These are phyloP conservation scores for Lepidocolaptes lacrymiger DNA, from an alignment of 2,797 vertebrate genomes.

Conservation along the genomic window DNA sequence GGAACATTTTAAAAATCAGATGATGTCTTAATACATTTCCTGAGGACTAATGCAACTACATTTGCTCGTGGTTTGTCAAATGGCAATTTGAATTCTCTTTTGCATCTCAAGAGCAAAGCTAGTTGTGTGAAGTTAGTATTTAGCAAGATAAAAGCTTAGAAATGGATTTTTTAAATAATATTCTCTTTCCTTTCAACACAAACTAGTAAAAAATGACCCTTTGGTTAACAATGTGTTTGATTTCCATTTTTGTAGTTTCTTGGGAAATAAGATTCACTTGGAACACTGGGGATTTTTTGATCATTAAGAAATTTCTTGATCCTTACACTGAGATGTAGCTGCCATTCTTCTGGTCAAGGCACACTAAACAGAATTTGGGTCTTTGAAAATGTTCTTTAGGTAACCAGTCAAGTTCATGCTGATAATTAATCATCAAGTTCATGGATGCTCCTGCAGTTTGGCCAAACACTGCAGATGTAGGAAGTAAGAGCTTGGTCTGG, in stretches of 20 bases:
- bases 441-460: not conserved
- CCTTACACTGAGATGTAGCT: not conserved
- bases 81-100: not conserved
- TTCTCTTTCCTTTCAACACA: not conserved
- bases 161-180: not conserved
- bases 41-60: not conserved
- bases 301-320: not conserved
- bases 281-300: not conserved
- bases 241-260: not conserved
- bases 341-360: not conserved
- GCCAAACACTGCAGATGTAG: not conserved
- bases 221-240: not conserved
- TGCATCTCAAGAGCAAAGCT: conserved; percentile 9
- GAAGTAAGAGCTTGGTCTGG: not conserved
- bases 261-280: not conserved
- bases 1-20: not conserved
- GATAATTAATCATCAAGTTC: not conserved
- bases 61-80: not conserved
- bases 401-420: not conserved
- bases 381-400: not conserved
- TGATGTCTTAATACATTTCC: not conserved
- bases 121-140: conserved; percentile 16
- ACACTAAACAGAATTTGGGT: not conserved
- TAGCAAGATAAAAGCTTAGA: conserved; percentile 8
- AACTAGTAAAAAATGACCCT: not conserved